Base-by-base conservation (phyloP, 2,888 invertebrate species). In the Gasteruption jaculator region DNA sequence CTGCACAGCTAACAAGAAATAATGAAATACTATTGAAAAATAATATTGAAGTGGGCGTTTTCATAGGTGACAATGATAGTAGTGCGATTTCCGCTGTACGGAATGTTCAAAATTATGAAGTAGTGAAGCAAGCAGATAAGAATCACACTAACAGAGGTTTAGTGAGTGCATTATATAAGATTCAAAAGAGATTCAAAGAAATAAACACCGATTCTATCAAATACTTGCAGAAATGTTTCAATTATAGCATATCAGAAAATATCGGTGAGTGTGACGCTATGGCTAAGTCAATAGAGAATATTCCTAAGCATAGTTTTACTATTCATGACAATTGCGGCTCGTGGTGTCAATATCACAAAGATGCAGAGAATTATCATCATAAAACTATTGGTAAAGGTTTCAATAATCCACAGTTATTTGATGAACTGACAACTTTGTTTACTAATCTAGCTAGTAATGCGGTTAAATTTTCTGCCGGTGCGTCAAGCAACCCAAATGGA, bases 91-190 rank as follows among this genome's bases (percentile, higher is more conserved):
- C 12, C 11, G 30, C 35, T 4, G 12, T 41, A 12, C 16, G 41
- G 8, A 18, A 14, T 5, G 36, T 19, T n/a, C 5, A 10, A 12
- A 30, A 30, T 30, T 25, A 29, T 11, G 33, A 41, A 29, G 31
- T 41, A 24, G n/a, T 41, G 3, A 41, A 41, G 21, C 36, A 29
- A 18, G 29, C 29, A 2, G 36, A 41, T 18, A 36, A 21, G 18
- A 41, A 36, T 31, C 41, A 41, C 12, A 30, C 36, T 2, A 24
- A 11, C 18, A 41, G 30, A 41, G 41, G 41, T n/a, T 29, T 41
- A 20, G 24, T 29, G 4, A 35, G 22, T n/a, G 29, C 5, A 12
- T 18, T 40, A 11, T 33, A 18, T n/a, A 41, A 27, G 18, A 15
- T 41, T 2, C 36, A 36, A 22, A 30, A 41, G 15, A 30, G 18